Conservation (phyloP, 2,888 invertebrate species). For the Noctua pronuba region DNA sequence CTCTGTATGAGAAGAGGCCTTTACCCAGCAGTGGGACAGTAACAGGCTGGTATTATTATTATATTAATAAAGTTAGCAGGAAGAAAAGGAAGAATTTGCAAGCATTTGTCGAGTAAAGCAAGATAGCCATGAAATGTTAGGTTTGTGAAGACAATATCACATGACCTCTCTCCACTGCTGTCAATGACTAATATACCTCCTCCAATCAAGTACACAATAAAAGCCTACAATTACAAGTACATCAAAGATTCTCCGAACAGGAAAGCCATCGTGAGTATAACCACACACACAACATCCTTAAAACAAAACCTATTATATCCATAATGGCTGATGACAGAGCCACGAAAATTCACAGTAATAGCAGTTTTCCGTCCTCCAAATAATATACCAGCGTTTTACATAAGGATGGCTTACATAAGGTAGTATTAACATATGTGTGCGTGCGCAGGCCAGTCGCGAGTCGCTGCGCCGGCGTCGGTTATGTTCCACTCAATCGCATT, state of each 20-base stretch:
- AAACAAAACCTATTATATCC: slow-evolving; percentile 60
- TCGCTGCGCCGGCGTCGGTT: slow-evolving; percentile 82
- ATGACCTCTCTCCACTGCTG: slow-evolving; percentile 14
- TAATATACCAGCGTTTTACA: slow-evolving; percentile 81
- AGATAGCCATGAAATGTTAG: not conserved
- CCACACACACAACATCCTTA: slow-evolving; percentile 63
- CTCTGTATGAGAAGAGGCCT: too few species aligned
- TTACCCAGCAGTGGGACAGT: too few species aligned
- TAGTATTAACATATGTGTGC: slow-evolving; percentile 73
- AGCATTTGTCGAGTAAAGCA: not conserved
- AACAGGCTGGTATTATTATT: too few species aligned
- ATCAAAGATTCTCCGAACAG: slow-evolving; percentile 17
- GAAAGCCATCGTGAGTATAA: slow-evolving; percentile 42
- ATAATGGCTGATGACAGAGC: slow-evolving; percentile 64
- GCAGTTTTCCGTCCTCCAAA: slow-evolving; percentile 83
- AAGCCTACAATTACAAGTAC: slow-evolving; percentile 25
- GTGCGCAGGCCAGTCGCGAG: slow-evolving; percentile 74
- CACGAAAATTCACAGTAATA: slow-evolving; percentile 78
- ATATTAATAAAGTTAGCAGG: too few species aligned
- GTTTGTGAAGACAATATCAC: not conserved
- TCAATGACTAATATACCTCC: slow-evolving; percentile 23
- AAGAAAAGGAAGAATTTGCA: not conserved
- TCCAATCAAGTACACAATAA: slow-evolving; percentile 8
- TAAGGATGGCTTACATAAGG: slow-evolving; percentile 82
- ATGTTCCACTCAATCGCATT: slow-evolving; percentile 90